Evolutionary conservation across 2,113 vertebrate genomes (phyloP), one percentile per base, ranked within the genome.

Genomic region (Lepidothrix coronata): DNA sequence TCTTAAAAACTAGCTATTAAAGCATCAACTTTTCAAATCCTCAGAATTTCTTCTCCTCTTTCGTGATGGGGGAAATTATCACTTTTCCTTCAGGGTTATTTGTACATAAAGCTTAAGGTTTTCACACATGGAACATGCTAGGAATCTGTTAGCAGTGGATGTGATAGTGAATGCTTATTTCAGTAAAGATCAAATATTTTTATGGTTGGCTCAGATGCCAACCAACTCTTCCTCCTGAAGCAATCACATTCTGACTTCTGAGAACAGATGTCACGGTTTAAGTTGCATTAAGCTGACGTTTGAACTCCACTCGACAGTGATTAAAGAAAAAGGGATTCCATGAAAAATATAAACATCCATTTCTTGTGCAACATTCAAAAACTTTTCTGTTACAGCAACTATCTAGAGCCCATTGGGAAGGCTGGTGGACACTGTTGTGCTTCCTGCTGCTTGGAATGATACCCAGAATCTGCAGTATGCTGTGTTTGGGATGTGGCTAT

Each of bases 181-280:
- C 75, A 95, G 70, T 75, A 67, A 91, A 93, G 73, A 95, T 93
- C 83, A 92, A 89, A 59, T 91, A 55, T 85, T 89, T 93, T 83
- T 27, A 51, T 59, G 33, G 43, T 86, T 39, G 39, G 57, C 39
- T 87, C 44, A 71, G 51, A 89, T 84, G 30, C 48, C 57, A 95
- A 86, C 28, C 27, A 88, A 31, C 39, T 67, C 76, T 63, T 79
- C 37, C 27, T 75, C 17, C 73, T 68, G 68, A 92, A 91, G 65
- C 6, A 18, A 95, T 93, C 35, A 37, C 44, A 39, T 72, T 72
- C 48, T 77, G 80, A 94, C 63, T 86, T 58, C 44, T 19, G 37
- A 86, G 61, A 37, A 81, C 55, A 91, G 63, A 77, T 43, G 48
- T 67, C 65, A 81, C 0, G 1, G 37, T 77, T 84, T 71, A 62